phyloP scores from a whole-genome alignment of 2,113 vertebrate species.

The Neotragus moschatus region DNA sequence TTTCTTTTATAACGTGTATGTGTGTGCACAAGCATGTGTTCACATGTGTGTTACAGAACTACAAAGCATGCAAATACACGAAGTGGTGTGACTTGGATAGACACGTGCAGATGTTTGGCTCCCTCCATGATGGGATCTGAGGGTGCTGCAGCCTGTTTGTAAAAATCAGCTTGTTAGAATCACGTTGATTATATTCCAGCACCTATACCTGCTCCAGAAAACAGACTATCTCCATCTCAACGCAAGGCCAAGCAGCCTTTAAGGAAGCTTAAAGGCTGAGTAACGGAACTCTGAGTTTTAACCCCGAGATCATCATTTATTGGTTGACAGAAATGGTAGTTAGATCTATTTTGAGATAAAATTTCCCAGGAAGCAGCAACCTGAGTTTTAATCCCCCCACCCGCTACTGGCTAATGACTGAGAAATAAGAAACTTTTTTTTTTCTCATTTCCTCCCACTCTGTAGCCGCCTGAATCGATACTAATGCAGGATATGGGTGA shows the following conservation, averaged over 20 bases:
- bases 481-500: constrained; percentile 24
- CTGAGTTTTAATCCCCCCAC: neutral
- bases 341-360: constrained; percentile 42
- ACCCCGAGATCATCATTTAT: neutral
- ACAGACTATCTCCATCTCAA: neutral
- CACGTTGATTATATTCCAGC: neutral
- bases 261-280: neutral
- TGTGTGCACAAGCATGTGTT: neutral
- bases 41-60: neutral
- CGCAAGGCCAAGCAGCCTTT: neutral
- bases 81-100: neutral
- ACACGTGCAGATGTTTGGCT: neutral
- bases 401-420: constrained; percentile 38
- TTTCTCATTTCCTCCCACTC: constrained; percentile 57
- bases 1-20: neutral
- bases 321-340: neutral
- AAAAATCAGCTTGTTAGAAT: neutral
- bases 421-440: constrained; percentile 57
- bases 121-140: neutral
- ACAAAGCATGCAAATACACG: neutral
- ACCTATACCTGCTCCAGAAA: neutral
- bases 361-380: constrained; percentile 41
- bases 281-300: neutral
- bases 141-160: neutral
- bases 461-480: constrained; percentile 6